These are phyloP conservation scores for Engraulis encrasicolus DNA, from an alignment of 2,113 vertebrate species.

Conservation along the genomic window DNA sequence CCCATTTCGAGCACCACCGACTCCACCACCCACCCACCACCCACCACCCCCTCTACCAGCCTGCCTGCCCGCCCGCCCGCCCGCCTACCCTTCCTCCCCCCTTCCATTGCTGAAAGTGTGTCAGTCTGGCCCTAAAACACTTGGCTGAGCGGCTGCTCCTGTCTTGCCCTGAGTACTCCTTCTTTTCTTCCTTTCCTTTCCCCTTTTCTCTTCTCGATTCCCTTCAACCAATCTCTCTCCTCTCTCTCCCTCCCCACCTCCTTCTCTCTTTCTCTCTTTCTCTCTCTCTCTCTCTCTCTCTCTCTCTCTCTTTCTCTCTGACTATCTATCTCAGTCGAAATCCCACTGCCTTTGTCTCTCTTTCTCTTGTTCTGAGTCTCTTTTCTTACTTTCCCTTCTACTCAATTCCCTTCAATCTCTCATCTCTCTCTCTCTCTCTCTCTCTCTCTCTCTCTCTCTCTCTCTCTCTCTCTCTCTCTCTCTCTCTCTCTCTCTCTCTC, in stretches of 20 bases:
- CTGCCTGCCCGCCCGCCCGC: no score
- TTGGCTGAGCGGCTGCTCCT: conserved; percentile 64
- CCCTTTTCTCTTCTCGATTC: background rate
- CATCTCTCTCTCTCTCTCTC: background rate
- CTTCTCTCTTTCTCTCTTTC: conserved; percentile 15
- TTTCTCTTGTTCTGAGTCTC: conserved; percentile 33
- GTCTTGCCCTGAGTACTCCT: conserved; percentile 34
- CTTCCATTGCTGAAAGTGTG: conserved; percentile 66
- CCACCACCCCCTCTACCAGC: no score
- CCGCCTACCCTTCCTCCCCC: conserved; percentile 23
- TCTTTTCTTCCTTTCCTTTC: conserved; percentile 39
- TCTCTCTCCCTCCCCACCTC: conserved; percentile 27
- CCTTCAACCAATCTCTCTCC: background rate
- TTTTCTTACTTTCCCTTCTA: conserved; percentile 41
- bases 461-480: conserved; percentile 30
- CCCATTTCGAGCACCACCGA: conserved; percentile 58
- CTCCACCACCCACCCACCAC: no score
- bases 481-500: conserved; percentile 13
- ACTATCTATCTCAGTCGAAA: background rate
- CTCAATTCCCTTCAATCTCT: background rate
- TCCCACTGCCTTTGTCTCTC: background rate
- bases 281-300: background rate
- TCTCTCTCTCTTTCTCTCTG: no score
- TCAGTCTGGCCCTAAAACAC: conserved; percentile 70
- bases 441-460: background rate